Evolutionary conservation across 2,888 invertebrate species (phyloP).

Genomic region (Nymphalis polychloros): DNA sequence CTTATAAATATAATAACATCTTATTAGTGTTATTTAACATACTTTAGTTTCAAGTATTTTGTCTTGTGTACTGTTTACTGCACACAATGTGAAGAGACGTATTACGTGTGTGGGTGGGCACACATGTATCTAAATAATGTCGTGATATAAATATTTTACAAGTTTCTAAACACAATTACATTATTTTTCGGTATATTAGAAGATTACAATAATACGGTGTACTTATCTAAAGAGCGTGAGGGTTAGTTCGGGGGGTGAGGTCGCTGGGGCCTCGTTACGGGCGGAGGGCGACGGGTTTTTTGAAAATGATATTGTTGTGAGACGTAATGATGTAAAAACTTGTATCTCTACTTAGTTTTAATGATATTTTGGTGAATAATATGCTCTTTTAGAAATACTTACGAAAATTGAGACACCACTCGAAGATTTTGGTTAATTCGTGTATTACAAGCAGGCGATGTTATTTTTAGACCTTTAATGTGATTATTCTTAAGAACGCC

Average conservation of each 20-base stretch:
- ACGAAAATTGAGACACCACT: not conserved
- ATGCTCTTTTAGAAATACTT: conserved; percentile 5
- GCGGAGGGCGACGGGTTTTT: conserved; percentile 44
- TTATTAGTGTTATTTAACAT: no score
- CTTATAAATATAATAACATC: no score
- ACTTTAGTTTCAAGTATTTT: no score
- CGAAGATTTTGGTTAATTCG: not conserved
- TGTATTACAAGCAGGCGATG: not conserved
- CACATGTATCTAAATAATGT: no score
- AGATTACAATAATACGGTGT: conserved; percentile 39
- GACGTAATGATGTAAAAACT: conserved; percentile 52
- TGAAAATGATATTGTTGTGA: conserved; percentile 65
- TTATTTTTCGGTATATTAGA: conserved; percentile 37
- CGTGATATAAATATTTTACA: not conserved
- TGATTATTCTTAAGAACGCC: no score
- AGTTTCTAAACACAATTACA: conserved; percentile 28
- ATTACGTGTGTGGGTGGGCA: no score
- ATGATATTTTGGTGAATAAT: conserved; percentile 35
- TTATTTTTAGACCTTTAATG: not conserved
- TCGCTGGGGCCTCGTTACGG: conserved; percentile 36
- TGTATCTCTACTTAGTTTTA: conserved; percentile 41
- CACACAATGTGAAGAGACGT: no score
- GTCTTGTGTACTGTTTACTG: no score
- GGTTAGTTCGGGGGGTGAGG: conserved; percentile 26
- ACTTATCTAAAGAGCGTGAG: conserved; percentile 45